A percentile compares a stretch with the other conserved stretches of the same genome.
phyloP scores from a whole-genome alignment of 2,113 vertebrate genomes.

The Zosterops lateralis region DNA sequence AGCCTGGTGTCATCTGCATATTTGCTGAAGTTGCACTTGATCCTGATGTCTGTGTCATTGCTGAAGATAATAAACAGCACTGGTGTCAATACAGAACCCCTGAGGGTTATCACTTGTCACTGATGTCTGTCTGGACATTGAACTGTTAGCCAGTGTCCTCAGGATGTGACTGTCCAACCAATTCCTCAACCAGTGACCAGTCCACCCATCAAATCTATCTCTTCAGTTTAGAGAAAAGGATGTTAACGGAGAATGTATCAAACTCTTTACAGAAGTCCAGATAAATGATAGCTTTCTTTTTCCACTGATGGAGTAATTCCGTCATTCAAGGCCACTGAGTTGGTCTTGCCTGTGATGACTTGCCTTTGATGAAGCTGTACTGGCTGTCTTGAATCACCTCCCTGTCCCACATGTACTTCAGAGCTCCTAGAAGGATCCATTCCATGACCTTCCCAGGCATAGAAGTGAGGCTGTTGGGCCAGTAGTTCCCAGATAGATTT shows the following conservation, averaged over 20 bases:
- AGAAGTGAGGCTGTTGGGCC: background rate
- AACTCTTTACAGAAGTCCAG: background rate
- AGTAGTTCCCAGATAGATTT: background rate
- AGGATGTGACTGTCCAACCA: background rate
- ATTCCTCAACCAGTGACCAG: background rate
- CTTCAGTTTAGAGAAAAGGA: background rate
- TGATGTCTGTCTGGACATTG: accelerated
- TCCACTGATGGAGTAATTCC: background rate
- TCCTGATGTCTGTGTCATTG: background rate
- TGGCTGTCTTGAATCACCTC: accelerated
- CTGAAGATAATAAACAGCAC: background rate
- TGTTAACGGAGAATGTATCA: background rate
- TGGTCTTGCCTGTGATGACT: background rate
- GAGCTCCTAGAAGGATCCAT: background rate
- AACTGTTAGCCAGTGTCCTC: background rate
- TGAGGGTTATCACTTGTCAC: background rate
- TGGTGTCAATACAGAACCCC: accelerated
- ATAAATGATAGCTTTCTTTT: background rate
- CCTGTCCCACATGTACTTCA: background rate
- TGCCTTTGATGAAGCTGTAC: background rate
- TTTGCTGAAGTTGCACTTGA: background rate
- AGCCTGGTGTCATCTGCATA: background rate
- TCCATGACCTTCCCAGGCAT: background rate
- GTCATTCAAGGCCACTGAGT: background rate
- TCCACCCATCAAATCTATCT: background rate